Conservation (phyloP, 2,888 invertebrate genomes). For the Hoplodrina blanda region DNA sequence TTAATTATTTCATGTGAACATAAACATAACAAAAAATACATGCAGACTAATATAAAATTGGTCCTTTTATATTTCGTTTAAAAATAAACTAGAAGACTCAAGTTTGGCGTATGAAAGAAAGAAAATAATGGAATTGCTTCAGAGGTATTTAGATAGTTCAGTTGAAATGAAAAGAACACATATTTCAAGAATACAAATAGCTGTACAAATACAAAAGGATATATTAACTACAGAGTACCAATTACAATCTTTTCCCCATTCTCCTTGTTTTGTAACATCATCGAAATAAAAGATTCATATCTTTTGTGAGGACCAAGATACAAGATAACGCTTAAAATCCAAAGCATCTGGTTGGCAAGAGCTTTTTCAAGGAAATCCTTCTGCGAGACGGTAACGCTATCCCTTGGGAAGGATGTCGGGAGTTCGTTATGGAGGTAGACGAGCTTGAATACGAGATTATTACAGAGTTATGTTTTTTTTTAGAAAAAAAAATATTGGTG, state of each 20-base stretch:
- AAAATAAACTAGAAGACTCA: not conserved
- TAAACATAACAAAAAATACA: too few species aligned
- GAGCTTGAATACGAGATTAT: conserved; percentile 50
- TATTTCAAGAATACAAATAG: too few species aligned
- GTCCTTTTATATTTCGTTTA: too few species aligned
- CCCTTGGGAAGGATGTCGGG: conserved; percentile 51
- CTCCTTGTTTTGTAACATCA: conserved; percentile 18
- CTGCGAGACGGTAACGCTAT: conserved; percentile 40
- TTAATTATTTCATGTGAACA: too few species aligned
- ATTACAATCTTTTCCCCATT: conserved; percentile 8
- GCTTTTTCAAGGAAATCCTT: conserved; percentile 44
- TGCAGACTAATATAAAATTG: too few species aligned
- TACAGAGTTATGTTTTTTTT: conserved; percentile 24
- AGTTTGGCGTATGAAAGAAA: not conserved
- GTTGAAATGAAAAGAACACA: too few species aligned
- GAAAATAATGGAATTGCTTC: too few species aligned
- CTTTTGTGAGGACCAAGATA: conserved; percentile 35
- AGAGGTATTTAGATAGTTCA: too few species aligned
- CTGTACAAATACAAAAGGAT: not conserved
- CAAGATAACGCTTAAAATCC: conserved; percentile 55
- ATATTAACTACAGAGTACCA: not conserved
- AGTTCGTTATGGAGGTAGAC: conserved; percentile 52
- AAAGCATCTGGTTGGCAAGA: conserved; percentile 56
- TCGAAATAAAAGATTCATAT: conserved; percentile 41
- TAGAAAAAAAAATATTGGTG: not conserved